These are phyloP conservation scores for Drosophila parvula DNA, from an alignment of 1,140 invertebrate genomes.

Conservation along the genomic window DNA sequence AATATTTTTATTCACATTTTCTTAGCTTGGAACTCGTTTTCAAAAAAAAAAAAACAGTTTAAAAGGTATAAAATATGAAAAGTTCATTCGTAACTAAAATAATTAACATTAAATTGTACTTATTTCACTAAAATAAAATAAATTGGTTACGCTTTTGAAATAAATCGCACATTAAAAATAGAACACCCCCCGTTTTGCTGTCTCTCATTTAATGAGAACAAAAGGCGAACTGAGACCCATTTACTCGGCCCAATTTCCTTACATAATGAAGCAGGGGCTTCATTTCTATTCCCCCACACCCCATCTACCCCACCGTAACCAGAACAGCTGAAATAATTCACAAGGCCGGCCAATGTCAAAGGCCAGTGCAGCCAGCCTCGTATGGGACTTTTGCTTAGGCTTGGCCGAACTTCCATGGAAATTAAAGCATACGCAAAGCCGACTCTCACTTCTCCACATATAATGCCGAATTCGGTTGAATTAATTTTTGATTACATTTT, in stretches of 20 bases:
- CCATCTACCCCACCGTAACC: not conserved
- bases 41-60: no score
- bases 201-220: slow-evolving; percentile 14
- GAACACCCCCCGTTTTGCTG: not conserved
- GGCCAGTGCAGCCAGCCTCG: slow-evolving; percentile 3
- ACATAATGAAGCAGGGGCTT: slow-evolving; percentile 12
- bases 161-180: not conserved
- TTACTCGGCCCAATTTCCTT: slow-evolving; percentile 20
- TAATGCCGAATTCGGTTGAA: slow-evolving; percentile 50
- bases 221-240: slow-evolving; percentile 3
- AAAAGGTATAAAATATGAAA: no score
- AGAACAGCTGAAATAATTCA: slow-evolving; percentile 44
- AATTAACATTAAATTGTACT: not conserved
- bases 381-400: slow-evolving; percentile 31
- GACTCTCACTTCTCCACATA: slow-evolving; percentile 33
- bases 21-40: no score
- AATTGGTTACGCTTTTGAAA: not conserved
- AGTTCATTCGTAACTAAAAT: no score
- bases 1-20: no score
- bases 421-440: slow-evolving; percentile 28
- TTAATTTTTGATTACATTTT: slow-evolving; percentile 63
- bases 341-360: slow-evolving; percentile 21
- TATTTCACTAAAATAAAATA: not conserved
- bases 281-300: slow-evolving; percentile 1
- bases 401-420: slow-evolving; percentile 40